phyloP scores from a whole-genome alignment of 2,797 vertebrate species.

The Mionectes olivaceus region DNA sequence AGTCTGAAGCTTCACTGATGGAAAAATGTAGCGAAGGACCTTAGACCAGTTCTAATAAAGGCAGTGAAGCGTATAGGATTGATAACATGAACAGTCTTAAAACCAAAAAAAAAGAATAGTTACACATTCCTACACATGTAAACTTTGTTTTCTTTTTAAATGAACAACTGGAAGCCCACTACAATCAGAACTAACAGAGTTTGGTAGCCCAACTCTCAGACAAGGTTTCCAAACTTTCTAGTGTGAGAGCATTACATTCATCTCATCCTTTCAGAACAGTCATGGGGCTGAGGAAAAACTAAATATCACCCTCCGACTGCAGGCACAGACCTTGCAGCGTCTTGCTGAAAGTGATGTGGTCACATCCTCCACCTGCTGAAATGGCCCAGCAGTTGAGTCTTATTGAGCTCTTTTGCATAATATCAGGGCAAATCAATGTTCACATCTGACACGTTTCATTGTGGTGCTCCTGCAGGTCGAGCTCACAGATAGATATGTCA shows the following conservation, averaged over 20 bases:
- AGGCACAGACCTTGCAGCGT: background rate
- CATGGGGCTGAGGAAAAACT: background rate
- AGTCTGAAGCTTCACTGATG: background rate
- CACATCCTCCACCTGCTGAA: background rate
- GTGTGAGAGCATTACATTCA: rapidly evolving
- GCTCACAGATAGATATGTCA: background rate
- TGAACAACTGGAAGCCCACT: background rate
- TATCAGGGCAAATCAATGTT: background rate
- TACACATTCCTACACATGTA: background rate
- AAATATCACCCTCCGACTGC: background rate
- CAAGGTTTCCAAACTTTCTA: background rate
- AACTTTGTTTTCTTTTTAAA: background rate
- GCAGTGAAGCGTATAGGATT: background rate
- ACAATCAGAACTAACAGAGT: background rate
- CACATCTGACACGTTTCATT: background rate
- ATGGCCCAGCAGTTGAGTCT: background rate
- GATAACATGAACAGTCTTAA: background rate
- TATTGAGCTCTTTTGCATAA: conserved; percentile 4
- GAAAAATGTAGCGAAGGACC: background rate
- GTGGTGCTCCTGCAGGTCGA: background rate
- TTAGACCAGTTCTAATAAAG: background rate
- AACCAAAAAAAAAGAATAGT: background rate
- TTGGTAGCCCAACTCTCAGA: background rate
- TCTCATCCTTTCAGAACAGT: background rate
- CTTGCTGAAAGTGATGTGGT: background rate